Evolutionary conservation across 2,888 invertebrate species (phyloP).

Genomic region (Melolontha melolontha): DNA sequence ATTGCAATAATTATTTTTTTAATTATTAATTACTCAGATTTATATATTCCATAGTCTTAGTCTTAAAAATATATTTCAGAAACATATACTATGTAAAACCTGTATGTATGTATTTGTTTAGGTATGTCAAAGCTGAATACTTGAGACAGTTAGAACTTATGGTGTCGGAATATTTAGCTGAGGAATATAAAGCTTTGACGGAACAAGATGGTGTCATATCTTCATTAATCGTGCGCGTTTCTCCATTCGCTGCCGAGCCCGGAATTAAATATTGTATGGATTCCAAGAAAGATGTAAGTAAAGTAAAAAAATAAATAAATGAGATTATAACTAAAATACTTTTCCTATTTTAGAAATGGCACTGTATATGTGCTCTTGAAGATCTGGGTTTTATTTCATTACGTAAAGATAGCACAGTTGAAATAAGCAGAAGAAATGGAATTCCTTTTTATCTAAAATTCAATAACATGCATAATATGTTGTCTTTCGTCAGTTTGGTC

Average conservation of each 20-base stretch:
- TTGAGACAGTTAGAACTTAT: conserved; percentile 83
- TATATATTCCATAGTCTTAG: conserved; percentile 14
- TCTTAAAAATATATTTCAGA: too few relatives aligned
- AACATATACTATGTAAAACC: too few relatives aligned
- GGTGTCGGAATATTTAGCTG: conserved; percentile 85
- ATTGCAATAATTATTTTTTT: too few relatives aligned
- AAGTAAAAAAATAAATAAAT: not conserved
- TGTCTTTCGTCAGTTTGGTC: conserved; percentile 84
- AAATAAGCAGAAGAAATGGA: conserved; percentile 82
- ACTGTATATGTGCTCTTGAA: conserved; percentile 82
- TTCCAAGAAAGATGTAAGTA: conserved; percentile 71
- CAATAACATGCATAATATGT: conserved; percentile 73
- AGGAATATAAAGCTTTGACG: conserved; percentile 77
- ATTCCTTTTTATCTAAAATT: conserved; percentile 82
- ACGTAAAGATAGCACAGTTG: conserved; percentile 77
- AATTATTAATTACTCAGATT: not conserved
- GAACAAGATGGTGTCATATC: conserved; percentile 78
- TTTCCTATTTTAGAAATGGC: conserved; percentile 70
- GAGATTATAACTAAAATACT: conserved; percentile 9
- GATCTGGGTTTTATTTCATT: conserved; percentile 87
- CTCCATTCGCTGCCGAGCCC: conserved; percentile 74
- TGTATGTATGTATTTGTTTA: conserved; percentile 56
- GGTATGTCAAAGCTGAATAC: conserved; percentile 82
- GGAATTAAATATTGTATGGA: conserved; percentile 76
- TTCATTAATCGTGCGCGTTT: conserved; percentile 74